Base-by-base conservation (phyloP, 2,113 vertebrate genomes). In the Salminus brasiliensis region DNA sequence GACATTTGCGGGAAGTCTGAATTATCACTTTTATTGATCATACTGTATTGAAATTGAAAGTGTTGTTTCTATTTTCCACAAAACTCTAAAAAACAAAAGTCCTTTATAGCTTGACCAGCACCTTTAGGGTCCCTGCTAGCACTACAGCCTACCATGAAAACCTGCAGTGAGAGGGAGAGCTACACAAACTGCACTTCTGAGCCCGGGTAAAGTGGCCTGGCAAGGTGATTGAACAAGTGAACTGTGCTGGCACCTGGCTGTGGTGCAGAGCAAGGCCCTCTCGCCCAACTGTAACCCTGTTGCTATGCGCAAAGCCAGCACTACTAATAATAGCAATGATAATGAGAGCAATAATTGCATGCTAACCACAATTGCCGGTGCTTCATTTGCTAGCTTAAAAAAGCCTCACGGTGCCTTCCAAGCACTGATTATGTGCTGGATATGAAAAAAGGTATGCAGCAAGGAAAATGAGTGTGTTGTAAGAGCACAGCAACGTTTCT, bases 251-350 rank as follows among this genome's bases (percentile, higher is more conserved):
- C 81, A 70, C 69, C 84, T 81, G 84, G 78, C 84, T 87, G 85
- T 84, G 55, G 83, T 68, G 82, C 82, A 85, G 73, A 47, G 78
- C 66, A 63, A 73, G 72, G 79, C 57, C 82, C 47, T 78, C 63
- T 18, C 52, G 82, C 84, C 85, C 83, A 89, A 80, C 23, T 27
- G 43, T 69, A 86, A 81, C 85, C 21, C 59, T 43, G 83, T 88
- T 87, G 76, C 83, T 86, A 85, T 86, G 87, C 83, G 82, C 80
- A 85, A 77, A 32, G 84, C 63, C 59, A 77, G 45, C 57, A 77
- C 69, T 66, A 78, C 79, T 83, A 80, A 87, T 87, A 78, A 85
- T 82, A 87, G 59, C 78, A 79, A 87, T 86, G 80, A 86, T 87
- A 85, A 84, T 76, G 62, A 81, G 78, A 47, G 69, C 78, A 80